Base-by-base conservation (phyloP, 2,888 invertebrate species). In the Steinernema carpocapsae region DNA sequence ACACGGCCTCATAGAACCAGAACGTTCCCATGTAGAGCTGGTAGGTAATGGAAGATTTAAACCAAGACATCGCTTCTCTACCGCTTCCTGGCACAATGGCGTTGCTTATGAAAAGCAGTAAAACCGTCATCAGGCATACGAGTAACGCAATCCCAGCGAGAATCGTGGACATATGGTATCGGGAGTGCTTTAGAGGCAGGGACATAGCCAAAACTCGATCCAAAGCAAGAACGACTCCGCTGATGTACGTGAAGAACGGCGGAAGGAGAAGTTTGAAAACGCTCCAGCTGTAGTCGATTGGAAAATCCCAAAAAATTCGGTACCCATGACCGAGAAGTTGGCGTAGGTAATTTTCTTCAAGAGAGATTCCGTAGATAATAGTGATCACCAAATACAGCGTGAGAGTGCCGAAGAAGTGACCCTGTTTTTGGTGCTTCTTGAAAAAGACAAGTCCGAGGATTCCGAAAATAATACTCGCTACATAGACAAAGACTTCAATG, bases 271-370 rank as follows among this genome's bases (percentile, higher is more conserved):
- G 56, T 6, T 26, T 7, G 56, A 56, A 56, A 6, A 56, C 56
- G 22, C 26, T 56, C 56, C 56, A 56, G 56, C 56, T 56, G 56
- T 56, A 56, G 26, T 22, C 56, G 14, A 56, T 19, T 10, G 56
- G 56, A n/a, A n/a, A n/a, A n/a, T n/a, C n/a, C n/a, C n/a, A n/a
- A n/a, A n/a, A n/a, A 26, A 56, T 22, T 4, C 6, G 3, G 26
- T 26, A 6, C 24, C 22, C 24, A 26, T 26, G 7, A 2, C 56
- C 56, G 6, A 56, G 26, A 12, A 56, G 24, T 26, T 56, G 56
- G 26, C 56, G 56, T 22, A 56, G 10, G 26, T 56, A 56, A 17
- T 56, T 56, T 6, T 56, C 56, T 12, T 26, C 56, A 14, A 56
- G 24, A 26, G 26, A 22, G 56, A 56, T 22, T 24, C 56, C 56